Base-by-base conservation (phyloP, 1,140 invertebrate species). In the Diprion similis region DNA sequence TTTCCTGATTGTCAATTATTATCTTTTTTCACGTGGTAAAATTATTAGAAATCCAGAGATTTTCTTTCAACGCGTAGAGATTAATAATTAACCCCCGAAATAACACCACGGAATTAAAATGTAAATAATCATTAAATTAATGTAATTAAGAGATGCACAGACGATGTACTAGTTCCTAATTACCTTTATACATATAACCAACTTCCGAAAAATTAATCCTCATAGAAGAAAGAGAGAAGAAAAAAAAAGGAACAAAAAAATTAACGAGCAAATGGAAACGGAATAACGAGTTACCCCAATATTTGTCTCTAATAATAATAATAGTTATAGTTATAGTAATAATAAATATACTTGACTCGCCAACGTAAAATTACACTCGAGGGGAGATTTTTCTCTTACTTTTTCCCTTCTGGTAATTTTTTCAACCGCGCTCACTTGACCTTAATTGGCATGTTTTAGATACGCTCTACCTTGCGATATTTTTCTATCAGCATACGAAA, bases 61-160 rank as follows among this genome's bases (percentile, higher is more conserved):
- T 59, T 59, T 17, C 11, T 59, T 59, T 17, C 11, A 59, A 15
- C 51, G 8, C 51, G 51, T 59, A 59, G 11, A 11, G 11, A 9
- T 37, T 59, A 59, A 15, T 17, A 6, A 59, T 8, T 59, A 15
- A 15, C 11, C 51, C 51, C 4, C 51, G 51, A 59, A 59, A 17
- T 59, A 59, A 59, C 51, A 59, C 51, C 51, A 59, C 51, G 51
- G 51, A 59, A 59, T 59, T 59, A 17, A 59, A 59, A 59, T 59
- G 51, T 59, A 59, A 15, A 59, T 59, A 59, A 59, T 59, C 51
- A 59, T 59, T 59, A 59, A 59, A 59, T 59, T 59, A 59, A 59
- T 37, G n/a, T 59, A 59, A 59, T 59, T 59, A 59, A 59, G n/a
- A 15, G 51, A 59, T 59, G 51, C 51, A 59, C 51, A 59, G 51